These are phyloP conservation scores for Thamnophis sirtalis DNA, from an alignment of 2,113 vertebrate species.

Conservation along the genomic window DNA sequence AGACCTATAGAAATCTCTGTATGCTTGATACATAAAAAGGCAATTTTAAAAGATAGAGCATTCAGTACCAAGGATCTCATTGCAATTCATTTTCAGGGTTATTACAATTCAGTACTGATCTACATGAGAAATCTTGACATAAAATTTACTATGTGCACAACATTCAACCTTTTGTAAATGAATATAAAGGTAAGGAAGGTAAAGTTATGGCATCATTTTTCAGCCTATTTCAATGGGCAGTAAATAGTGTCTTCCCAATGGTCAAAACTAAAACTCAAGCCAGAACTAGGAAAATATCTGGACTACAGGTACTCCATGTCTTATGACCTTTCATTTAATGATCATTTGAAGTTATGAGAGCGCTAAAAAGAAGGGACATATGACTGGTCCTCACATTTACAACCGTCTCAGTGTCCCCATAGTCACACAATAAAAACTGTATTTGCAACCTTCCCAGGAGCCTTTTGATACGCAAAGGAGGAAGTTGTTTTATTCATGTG, in stretches of 20 bases:
- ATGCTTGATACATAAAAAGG: neutral
- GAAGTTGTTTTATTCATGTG: neutral
- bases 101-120: neutral
- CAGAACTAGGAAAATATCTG: neutral
- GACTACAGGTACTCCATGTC: neutral
- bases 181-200: neutral
- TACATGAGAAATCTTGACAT: neutral
- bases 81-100: neutral
- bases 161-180: neutral
- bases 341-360: neutral
- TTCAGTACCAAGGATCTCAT: neutral
- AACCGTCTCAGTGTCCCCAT: neutral
- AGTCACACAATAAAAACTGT: neutral
- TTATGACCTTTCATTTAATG: neutral
- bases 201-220: neutral
- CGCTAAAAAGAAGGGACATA: neutral
- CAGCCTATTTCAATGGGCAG: neutral
- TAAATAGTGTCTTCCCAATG: neutral
- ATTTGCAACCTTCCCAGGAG: neutral
- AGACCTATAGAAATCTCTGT: neutral
- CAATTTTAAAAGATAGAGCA: neutral
- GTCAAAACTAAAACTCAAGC: neutral
- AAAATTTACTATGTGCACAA: neutral
- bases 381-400: neutral
- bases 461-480: neutral